Base-by-base conservation (phyloP, 2,888 invertebrate genomes). In the Drosophila borborema region DNA sequence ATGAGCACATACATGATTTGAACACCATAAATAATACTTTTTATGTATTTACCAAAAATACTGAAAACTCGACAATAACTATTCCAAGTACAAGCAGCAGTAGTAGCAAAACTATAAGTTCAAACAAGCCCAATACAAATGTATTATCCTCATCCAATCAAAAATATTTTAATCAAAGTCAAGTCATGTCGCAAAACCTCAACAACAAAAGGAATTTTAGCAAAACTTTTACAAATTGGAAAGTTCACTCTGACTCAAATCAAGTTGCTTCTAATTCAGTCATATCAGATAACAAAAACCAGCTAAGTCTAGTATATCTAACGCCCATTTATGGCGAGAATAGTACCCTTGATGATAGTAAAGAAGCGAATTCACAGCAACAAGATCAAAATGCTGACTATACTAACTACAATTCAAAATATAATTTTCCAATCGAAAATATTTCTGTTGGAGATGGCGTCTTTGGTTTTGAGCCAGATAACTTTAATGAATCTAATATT, bases 381-480 rank as follows among this genome's bases (percentile, higher is more conserved):
- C 36, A 61, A 14, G 74, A 82, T 55, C 81, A 82, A 58, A 74
- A 56, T 2, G 63, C 68, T 8, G 77, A 71, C 0, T 69, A 55
- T 36, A 62, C 80, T 18, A 77, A 64, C 7, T 45, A 77, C 34
- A 67, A 61, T 36, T 40, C 40, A 1, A 56, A 49, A 3, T 49
- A 60, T 9, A 41, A 56, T 41, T 40, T 65, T 1, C 45, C 45
- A 14, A 62, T 43, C 18, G 43, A 20, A 10, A 69, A 36, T 36
- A 8, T 31, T 43, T 48, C 46, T 3, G 36, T 36, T 3, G 46
- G 23, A 16, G 16, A 28, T 6, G 10, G 9, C 4, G 40, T 28
- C 23, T n/a, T 28, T 0, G 10, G 2, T 23, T 54, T 40, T 3
- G n/a, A 7, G 5, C 20, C 36, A 10, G 20, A 16, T 1, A 1